These are phyloP conservation scores for Dromaius novaehollandiae DNA, from an alignment of 2,113 vertebrate species.

Conservation along the genomic window DNA sequence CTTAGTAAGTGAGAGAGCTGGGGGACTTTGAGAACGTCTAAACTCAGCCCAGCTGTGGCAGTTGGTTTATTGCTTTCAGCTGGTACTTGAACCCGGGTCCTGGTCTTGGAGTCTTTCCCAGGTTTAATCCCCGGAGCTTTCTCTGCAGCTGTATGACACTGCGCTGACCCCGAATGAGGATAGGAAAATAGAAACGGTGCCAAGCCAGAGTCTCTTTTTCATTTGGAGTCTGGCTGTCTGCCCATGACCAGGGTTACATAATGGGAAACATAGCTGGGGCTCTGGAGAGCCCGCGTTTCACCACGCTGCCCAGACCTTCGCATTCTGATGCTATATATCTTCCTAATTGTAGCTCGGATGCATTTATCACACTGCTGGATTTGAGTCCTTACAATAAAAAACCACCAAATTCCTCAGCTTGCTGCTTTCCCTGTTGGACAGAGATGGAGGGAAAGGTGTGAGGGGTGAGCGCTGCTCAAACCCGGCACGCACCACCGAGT, in stretches of 20 bases:
- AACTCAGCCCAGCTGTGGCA: slow-evolving; percentile 97
- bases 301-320: slow-evolving; percentile 87
- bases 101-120: slow-evolving; percentile 99
- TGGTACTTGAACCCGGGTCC: slow-evolving; percentile 99
- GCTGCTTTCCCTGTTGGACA: slow-evolving; percentile 48
- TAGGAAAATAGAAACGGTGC: slow-evolving; percentile 99
- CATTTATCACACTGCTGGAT: slow-evolving; percentile 94
- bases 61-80: slow-evolving; percentile 99
- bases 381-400: slow-evolving; percentile 70
- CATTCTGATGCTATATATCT: slow-evolving; percentile 96
- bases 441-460: slow-evolving; percentile 52
- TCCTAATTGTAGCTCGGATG: slow-evolving; percentile 91
- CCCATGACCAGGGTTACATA: slow-evolving; percentile 99
- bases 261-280: slow-evolving; percentile 99
- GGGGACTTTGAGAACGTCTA: slow-evolving; percentile 82
- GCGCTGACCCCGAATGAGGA: slow-evolving; percentile 99
- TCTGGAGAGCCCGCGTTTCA: slow-evolving; percentile 94
- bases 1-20: slow-evolving; percentile 75
- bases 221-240: slow-evolving; percentile 99
- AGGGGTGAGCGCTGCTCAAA: slow-evolving; percentile 27
- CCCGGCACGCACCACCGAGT: background rate
- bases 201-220: slow-evolving; percentile 99
- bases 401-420: slow-evolving; percentile 70
- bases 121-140: slow-evolving; percentile 99
- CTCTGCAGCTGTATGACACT: slow-evolving; percentile 99